Conservation (phyloP, 92 coral and sea anemone species). For the Bergia puertoricense region DNA sequence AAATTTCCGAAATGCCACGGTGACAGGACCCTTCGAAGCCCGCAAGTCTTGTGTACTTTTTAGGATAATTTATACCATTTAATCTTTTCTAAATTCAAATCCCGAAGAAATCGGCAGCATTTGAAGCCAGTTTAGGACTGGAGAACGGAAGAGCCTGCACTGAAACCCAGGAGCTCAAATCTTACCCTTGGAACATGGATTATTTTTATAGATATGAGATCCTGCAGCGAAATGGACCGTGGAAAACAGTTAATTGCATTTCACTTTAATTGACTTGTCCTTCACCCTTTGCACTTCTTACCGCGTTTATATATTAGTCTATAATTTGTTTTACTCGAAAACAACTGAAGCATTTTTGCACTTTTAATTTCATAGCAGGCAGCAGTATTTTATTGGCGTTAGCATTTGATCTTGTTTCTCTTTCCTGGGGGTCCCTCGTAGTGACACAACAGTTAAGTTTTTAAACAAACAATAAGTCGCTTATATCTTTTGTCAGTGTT, state of each 20-base stretch:
- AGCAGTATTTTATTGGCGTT: background rate
- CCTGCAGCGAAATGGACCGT: background rate
- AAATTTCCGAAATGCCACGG: conserved; percentile 40
- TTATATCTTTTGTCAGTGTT: conserved; percentile 30
- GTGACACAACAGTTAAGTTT: conserved; percentile 56
- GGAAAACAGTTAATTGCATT: background rate
- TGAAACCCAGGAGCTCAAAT: background rate
- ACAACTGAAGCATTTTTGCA: background rate
- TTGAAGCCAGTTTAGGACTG: background rate
- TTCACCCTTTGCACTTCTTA: background rate
- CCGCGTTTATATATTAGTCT: background rate
- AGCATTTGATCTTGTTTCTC: background rate
- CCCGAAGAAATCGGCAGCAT: background rate
- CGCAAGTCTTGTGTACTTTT: background rate
- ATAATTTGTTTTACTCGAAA: background rate
- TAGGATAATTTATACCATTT: background rate
- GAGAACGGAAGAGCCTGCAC: background rate
- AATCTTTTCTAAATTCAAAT: background rate
- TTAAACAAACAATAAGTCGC: conserved; percentile 62
- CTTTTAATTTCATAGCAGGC: background rate
- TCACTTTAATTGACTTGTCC: background rate
- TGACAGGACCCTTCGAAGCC: background rate
- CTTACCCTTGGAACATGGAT: background rate
- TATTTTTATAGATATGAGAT: background rate
- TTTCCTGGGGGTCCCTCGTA: conserved; percentile 22